phyloP scores from a whole-genome alignment of 2,888 invertebrate genomes.

The Mayetiola destructor region DNA sequence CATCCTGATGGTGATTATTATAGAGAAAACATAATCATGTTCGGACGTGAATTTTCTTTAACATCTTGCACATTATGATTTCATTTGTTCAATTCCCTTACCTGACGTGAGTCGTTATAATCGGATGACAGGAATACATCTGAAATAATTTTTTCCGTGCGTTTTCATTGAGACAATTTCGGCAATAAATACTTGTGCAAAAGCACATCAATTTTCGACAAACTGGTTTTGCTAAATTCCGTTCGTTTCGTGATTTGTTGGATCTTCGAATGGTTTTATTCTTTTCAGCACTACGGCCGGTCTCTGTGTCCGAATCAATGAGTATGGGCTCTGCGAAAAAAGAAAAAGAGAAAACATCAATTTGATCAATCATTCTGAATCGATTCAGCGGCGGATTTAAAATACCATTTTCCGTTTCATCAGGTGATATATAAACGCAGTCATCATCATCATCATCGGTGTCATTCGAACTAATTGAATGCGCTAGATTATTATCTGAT shows the following conservation, averaged over 20 bases:
- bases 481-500: neutral
- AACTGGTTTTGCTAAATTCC: neutral
- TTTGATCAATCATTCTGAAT: neutral
- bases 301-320: constrained; percentile 1
- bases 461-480: neutral
- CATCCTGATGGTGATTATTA: too few species aligned
- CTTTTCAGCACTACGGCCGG: neutral
- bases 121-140: constrained; percentile 1
- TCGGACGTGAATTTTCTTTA: too few species aligned
- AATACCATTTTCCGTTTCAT: constrained; percentile 4
- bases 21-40: too few species aligned
- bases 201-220: constrained; percentile 9
- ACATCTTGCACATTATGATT: too few species aligned
- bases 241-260: too few species aligned
- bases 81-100: too few species aligned
- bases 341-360: neutral
- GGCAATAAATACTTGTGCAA: constrained; percentile 3
- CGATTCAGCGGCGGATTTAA: neutral
- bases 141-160: constrained; percentile 2
- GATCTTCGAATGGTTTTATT: too few species aligned
- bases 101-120: constrained; percentile 1
- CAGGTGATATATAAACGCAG: constrained; percentile 3
- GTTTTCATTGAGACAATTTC: constrained; percentile 4
- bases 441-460: neutral
- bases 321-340: neutral